A percentile compares a stretch with the other conserved stretches of the same genome.
Conservation (phyloP, 2,888 invertebrate genomes). For the Melipona beecheii region DNA sequence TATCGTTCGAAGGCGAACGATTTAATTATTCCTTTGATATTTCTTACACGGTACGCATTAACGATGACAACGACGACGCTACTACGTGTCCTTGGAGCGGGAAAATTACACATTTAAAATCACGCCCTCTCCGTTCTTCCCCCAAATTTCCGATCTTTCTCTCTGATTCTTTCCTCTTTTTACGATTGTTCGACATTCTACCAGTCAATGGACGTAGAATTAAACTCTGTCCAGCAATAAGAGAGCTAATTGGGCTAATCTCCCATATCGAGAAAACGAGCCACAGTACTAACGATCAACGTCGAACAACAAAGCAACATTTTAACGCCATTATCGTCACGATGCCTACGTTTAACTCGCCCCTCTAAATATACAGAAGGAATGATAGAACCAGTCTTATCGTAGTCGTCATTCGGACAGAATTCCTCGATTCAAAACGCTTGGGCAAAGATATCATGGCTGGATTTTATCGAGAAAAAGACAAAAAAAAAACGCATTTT, state of each 20-base stretch:
- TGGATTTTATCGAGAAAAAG: neutral
- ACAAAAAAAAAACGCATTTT: too few species aligned
- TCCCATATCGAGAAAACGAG: neutral
- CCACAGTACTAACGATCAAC: conserved; percentile 24
- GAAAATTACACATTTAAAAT: neutral
- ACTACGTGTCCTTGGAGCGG: neutral
- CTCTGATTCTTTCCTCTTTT: too few species aligned
- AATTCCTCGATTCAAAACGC: neutral
- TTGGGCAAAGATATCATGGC: neutral
- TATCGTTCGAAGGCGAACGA: conserved; percentile 28
- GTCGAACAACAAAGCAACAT: conserved; percentile 34
- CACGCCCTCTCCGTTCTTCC: neutral
- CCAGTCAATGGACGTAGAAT: neutral
- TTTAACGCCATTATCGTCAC: conserved; percentile 42
- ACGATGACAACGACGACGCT: conserved; percentile 17
- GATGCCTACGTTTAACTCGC: conserved; percentile 35
- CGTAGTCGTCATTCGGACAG: conserved; percentile 34
- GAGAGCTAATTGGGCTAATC: neutral
- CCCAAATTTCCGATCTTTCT: too few species aligned
- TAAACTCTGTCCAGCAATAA: neutral
- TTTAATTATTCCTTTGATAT: conserved; percentile 36
- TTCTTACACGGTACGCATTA: neutral
- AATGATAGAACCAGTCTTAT: conserved; percentile 59
- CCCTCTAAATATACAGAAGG: conserved; percentile 25
- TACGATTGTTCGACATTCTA: neutral